Percentiles rank a stretch among this genome's conserved stretches.
phyloP scores from a whole-genome alignment of 2,797 vertebrate genomes.

The Argya squamiceps region DNA sequence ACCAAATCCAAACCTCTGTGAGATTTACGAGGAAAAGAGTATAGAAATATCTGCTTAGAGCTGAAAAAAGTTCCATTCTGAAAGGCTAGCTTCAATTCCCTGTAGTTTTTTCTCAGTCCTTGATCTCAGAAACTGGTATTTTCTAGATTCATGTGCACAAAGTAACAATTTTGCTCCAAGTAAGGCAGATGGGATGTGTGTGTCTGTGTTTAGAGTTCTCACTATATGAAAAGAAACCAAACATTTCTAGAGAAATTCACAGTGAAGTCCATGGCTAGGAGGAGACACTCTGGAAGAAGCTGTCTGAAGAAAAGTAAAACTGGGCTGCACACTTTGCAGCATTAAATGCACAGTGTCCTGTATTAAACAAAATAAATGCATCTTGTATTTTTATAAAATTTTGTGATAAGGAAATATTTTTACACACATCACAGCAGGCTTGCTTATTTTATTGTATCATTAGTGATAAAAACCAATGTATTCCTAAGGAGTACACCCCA shows the following conservation, averaged over 20 bases:
- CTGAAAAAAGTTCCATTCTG: background rate
- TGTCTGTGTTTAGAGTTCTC: background rate
- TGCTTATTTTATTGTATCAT: background rate
- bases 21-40: background rate
- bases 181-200: rapidly evolving
- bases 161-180: background rate
- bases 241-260: background rate
- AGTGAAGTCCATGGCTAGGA: background rate
- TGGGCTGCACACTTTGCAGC: background rate
- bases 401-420: background rate
- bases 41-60: background rate
- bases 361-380: background rate
- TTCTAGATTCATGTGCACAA: background rate
- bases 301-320: background rate
- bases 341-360: background rate
- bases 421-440: rapidly evolving
- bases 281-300: background rate
- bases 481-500: background rate
- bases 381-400: background rate
- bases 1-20: background rate
- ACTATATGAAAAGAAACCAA: background rate
- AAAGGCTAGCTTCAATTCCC: background rate
- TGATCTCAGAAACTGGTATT: background rate
- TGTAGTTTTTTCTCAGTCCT: background rate
- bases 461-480: background rate